Percentiles rank a stretch among this genome's conserved stretches.
Evolutionary conservation across 2,888 invertebrate species (phyloP).

Genomic region (Anaspis maculata): DNA sequence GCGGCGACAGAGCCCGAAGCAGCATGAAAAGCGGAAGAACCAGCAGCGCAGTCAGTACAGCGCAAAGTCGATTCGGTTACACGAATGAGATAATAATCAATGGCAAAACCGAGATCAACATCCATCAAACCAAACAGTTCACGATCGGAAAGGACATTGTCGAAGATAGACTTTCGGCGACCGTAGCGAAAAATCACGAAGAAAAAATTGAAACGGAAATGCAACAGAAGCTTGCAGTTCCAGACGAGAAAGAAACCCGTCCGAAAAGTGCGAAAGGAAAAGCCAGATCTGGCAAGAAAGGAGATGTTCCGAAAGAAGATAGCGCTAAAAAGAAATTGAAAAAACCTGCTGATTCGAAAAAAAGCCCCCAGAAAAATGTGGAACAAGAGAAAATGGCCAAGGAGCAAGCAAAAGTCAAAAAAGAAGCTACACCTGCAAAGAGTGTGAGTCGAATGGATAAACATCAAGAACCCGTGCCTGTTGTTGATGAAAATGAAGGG

Average conservation of each 20-base stretch:
- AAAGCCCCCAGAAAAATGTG: slow-evolving; percentile 2
- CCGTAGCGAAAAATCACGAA: not conserved
- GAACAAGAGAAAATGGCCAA: slow-evolving; percentile 8
- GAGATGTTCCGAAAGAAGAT: slow-evolving; percentile 11
- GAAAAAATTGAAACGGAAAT: slow-evolving; percentile 1
- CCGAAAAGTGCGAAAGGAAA: slow-evolving; percentile 29
- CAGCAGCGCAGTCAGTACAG: slow-evolving; percentile 12
- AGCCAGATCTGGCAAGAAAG: slow-evolving; percentile 19
- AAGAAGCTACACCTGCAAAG: slow-evolving; percentile 2
- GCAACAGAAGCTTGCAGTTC: not conserved
- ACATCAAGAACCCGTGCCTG: slow-evolving; percentile 14
- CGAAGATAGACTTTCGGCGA: not conserved
- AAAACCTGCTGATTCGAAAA: slow-evolving; percentile 4
- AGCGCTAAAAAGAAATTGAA: slow-evolving; percentile 10
- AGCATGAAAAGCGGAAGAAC: slow-evolving; percentile 9
- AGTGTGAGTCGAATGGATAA: slow-evolving; percentile 6
- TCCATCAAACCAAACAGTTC: slow-evolving; percentile 31
- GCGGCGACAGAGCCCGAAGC: slow-evolving; percentile 12
- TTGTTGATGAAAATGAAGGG: slow-evolving; percentile 14
- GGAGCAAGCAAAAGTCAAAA: slow-evolving; percentile 7
- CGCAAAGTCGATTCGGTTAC: slow-evolving; percentile 24
- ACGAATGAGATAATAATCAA: slow-evolving; percentile 31
- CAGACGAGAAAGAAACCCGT: slow-evolving; percentile 22
- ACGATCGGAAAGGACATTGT: slow-evolving; percentile 16
- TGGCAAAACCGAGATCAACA: slow-evolving; percentile 32